phyloP scores from a whole-genome alignment of 2,113 vertebrate species.

The Syngnathoides biaculeatus region DNA sequence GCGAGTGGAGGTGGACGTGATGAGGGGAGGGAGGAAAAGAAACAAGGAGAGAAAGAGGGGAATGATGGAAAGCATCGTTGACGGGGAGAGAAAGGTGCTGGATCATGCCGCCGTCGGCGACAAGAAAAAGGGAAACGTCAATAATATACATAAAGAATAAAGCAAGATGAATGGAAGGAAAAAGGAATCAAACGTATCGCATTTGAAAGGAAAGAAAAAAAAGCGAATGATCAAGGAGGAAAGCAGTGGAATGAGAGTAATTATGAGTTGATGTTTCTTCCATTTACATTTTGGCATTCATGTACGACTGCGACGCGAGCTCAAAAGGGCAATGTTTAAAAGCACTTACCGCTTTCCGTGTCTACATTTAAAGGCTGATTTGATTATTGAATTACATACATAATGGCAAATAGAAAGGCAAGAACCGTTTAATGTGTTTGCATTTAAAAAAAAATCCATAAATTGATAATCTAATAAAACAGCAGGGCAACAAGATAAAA shows the following conservation, averaged over 20 bases:
- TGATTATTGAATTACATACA: background rate
- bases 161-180: background rate
- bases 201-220: background rate
- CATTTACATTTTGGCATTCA: background rate
- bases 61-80: background rate
- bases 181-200: background rate
- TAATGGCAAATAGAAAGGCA: no score
- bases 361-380: background rate
- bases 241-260: background rate
- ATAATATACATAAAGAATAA: no score
- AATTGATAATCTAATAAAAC: background rate
- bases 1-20: background rate
- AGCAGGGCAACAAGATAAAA: constrained; percentile 4
- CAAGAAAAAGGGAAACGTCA: background rate
- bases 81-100: background rate
- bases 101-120: background rate
- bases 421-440: no score
- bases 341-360: background rate
- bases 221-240: background rate
- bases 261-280: background rate
- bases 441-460: background rate
- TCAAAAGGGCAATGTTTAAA: background rate
- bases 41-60: background rate
- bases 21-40: background rate
- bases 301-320: background rate